Base-by-base conservation (phyloP, 2,797 vertebrate species). In the Tragopan temminckii region DNA sequence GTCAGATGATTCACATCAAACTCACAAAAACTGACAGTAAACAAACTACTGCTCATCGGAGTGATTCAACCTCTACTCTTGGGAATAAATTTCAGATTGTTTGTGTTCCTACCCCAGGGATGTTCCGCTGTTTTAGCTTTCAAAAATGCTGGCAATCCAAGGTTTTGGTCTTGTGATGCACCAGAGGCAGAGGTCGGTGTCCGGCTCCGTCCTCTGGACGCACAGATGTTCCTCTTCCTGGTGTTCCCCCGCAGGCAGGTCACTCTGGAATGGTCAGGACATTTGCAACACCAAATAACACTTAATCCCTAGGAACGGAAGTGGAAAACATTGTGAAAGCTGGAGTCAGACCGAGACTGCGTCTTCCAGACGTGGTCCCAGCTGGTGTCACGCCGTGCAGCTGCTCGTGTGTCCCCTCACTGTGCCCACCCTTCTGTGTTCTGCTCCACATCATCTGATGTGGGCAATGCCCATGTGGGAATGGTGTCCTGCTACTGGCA, bases 361-460 rank as follows among this genome's bases (percentile, higher is more conserved):
- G 58, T 11, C 53, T 57, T 55, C 66, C 58, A 8, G 1, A 0
- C 0, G 8, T 2, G 7, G 19, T 40, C 31, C 18, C 48, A 15
- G 57, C 29, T 27, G 0, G 4, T 29, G 55, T 31, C 15, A 6
- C 0, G 1, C 35, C 0, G 4, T 27, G 38, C 0, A 0, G 57
- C 1, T 57, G 67, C 10, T 43, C 21, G 29, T 16, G 0, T 0
- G 4, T 3, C 48, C 45, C 50, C 69, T 24, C 48, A 19, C 20
- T 3, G 7, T 15, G 53, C 43, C 40, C 1, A 0, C 5, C 4
- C 25, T 57, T 33, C 55, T 57, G n/a, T 13, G 53, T n/a, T 57
- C 31, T 33, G 31, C 53, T 21, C 31, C 8, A 18, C 31, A 8
- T n/a, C n/a, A 14, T 33, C 20, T 16, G 18, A 33, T 31, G 20